Base-by-base conservation (phyloP, 2,113 vertebrate species). In the Phaetusa simplex region DNA sequence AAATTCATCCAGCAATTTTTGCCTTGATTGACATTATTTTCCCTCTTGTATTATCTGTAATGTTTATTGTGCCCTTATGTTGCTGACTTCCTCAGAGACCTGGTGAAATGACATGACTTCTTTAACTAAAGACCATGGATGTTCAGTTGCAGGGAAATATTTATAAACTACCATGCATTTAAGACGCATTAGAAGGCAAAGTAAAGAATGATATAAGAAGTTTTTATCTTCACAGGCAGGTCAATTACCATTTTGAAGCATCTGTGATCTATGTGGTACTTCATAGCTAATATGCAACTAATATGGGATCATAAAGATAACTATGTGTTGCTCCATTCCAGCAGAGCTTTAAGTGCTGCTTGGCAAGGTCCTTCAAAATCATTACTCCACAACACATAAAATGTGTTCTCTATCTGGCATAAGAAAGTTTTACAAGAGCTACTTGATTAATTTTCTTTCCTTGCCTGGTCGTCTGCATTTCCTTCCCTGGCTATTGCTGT, bases 201-300 rank as follows among this genome's bases (percentile, higher is more conserved):
- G 29, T 11, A 34, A 58, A 71, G 69, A 58, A 47, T 18, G 0
- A 14, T 36, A 62, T n/a, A 50, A 87, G 52, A 71, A 79, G n/a
- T 71, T 82, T 90, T 38, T 49, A 55, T 93, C 83, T 89, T 77
- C 62, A 55, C 45, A 72, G 72, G 53, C 80, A 85, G 84, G 64
- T 80, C 64, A 91, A 94, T 94, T 80, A 95, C 30, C 34, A 11
- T 66, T 72, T 62, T 56, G 12, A 74, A 95, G 72, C 17, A 67
- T 32, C 52, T 62, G 36, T 90, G 38, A 42, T 82, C 5, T 61
- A 73, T 77, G 58, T 5, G 14, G 27, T 34, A 42, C 62, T 95
- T 91, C 49, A 62, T 19, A 85, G 74, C 38, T 95, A 94, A 95
- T 85, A 87, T 14, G 49, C 74, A 94, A 72, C 88, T 93, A 89